These are phyloP conservation scores for Bathynomus jamesi DNA, from an alignment of 1,140 invertebrate genomes.

Conservation along the genomic window DNA sequence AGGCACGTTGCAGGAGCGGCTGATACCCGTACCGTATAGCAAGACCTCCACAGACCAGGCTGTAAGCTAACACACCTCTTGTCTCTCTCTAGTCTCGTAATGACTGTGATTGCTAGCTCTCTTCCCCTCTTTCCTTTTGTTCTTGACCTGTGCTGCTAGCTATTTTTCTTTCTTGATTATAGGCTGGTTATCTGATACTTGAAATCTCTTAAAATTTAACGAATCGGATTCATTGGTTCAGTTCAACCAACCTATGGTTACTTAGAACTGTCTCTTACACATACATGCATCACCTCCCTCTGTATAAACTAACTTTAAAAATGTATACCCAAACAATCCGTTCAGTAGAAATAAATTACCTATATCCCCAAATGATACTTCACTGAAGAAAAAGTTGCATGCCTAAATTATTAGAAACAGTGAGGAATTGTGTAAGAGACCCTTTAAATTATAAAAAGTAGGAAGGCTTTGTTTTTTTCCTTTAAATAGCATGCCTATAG, in stretches of 20 bases:
- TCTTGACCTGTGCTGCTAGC: slow-evolving; percentile 37
- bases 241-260: slow-evolving; percentile 28
- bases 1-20: slow-evolving; percentile 97
- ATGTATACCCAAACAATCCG: too few relatives aligned
- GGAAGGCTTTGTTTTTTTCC: background rate
- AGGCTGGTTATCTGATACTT: slow-evolving; percentile 27
- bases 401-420: too few relatives aligned
- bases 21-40: slow-evolving; percentile 98
- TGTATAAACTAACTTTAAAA: too few relatives aligned
- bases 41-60: slow-evolving; percentile 98
- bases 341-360: too few relatives aligned
- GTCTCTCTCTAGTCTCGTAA: slow-evolving; percentile 38
- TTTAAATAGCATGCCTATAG: background rate
- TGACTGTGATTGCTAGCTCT: slow-evolving; percentile 39
- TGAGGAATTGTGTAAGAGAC: background rate
- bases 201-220: slow-evolving; percentile 6
- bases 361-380: too few relatives aligned
- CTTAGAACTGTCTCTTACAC: slow-evolving; percentile 37
- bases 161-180: slow-evolving; percentile 37
- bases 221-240: slow-evolving; percentile 1
- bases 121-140: slow-evolving; percentile 39
- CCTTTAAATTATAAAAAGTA: background rate
- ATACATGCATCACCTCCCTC: slow-evolving; percentile 1
- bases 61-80: slow-evolving; percentile 64
- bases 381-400: too few relatives aligned